Conservation (phyloP, 1,140 invertebrate species). For the honey bee (Apis mellifera) region Amel_HAv3.1 CM009946.2:6891001-6891500, state of each 20-base stretch:
- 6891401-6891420: background rate
- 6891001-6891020: background rate
- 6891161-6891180: background rate
- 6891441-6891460: background rate
- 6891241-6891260: background rate
- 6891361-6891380: background rate
- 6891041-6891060: background rate
- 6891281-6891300: no score
- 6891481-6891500: background rate
- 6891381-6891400: background rate
- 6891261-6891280: background rate
- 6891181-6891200: background rate
- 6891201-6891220: background rate
- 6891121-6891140: no score
- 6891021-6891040: no score
- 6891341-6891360: background rate
- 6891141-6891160: no score
- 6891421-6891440: no score
- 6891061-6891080: background rate
- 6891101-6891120: no score
- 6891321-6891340: background rate
- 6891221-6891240: slow-evolving; percentile 31
- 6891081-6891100: no score
- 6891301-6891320: background rate
- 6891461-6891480: background rate